These are phyloP conservation scores for Palloptera scutellata DNA, from an alignment of 2,888 invertebrate species.

Conservation along the genomic window DNA sequence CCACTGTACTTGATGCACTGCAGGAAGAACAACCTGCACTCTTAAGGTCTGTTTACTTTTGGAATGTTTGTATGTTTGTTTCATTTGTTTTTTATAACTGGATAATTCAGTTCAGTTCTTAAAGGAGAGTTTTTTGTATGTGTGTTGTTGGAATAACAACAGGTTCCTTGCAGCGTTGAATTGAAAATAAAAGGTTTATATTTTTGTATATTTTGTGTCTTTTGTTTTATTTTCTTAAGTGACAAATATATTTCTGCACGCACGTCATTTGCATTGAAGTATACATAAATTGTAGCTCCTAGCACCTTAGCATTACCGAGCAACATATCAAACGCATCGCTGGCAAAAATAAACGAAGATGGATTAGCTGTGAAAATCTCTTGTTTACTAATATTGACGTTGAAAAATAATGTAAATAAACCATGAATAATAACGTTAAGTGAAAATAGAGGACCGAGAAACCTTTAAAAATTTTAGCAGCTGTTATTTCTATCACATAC, in stretches of 20 bases:
- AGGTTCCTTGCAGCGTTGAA: constrained; percentile 2
- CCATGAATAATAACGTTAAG: too few relatives aligned
- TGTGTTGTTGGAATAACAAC: background rate
- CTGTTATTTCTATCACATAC: background rate
- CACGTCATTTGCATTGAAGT: background rate
- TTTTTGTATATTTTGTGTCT: background rate
- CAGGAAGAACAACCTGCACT: too few relatives aligned
- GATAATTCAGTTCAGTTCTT: too few relatives aligned
- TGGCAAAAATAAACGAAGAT: background rate
- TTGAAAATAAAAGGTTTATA: too few relatives aligned
- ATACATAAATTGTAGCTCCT: background rate
- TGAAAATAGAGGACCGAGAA: too few relatives aligned
- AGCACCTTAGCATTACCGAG: too few relatives aligned
- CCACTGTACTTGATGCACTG: too few relatives aligned
- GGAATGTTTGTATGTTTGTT: too few relatives aligned
- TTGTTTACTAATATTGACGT: background rate
- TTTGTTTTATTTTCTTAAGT: background rate
- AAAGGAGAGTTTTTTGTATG: too few relatives aligned
- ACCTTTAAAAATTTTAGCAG: background rate
- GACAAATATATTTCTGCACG: constrained; percentile 1
- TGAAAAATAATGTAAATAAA: background rate
- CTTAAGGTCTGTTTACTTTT: too few relatives aligned
- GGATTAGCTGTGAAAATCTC: background rate
- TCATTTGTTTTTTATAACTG: too few relatives aligned
- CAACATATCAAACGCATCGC: background rate